Evolutionary conservation across 1,140 invertebrate species (phyloP).

Genomic region (Magallana gigas): DNA sequence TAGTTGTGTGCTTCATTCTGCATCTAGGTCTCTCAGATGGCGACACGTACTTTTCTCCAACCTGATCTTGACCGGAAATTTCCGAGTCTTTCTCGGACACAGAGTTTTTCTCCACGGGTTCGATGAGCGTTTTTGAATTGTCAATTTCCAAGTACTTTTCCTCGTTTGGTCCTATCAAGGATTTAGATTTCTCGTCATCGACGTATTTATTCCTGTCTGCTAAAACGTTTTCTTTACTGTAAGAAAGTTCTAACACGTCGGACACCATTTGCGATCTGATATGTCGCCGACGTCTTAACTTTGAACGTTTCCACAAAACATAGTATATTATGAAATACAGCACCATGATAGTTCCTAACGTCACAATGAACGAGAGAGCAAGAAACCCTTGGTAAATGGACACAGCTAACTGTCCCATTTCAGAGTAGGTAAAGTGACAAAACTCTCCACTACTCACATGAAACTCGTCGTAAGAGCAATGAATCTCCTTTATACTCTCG

Average conservation of each 20-base stretch:
- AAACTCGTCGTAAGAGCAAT: constrained; percentile 56
- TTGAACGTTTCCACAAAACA: constrained; percentile 66
- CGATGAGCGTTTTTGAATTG: background rate
- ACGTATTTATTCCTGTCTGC: background rate
- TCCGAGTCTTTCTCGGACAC: constrained; percentile 42
- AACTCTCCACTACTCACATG: constrained; percentile 45
- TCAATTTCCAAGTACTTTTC: background rate
- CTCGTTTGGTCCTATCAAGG: constrained; percentile 18
- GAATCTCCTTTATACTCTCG: constrained; percentile 55
- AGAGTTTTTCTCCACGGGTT: constrained; percentile 13
- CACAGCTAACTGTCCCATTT: constrained; percentile 58
- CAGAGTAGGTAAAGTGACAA: constrained; percentile 69
- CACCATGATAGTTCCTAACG: constrained; percentile 64
- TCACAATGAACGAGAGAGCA: constrained; percentile 60
- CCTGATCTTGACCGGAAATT: background rate
- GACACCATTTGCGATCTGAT: constrained; percentile 1
- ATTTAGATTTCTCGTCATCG: constrained; percentile 8
- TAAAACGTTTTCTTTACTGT: background rate
- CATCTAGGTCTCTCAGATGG: background rate
- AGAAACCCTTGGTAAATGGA: constrained; percentile 64
- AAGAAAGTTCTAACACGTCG: constrained; percentile 18
- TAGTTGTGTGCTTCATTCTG: constrained; percentile 23
- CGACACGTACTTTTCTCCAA: background rate
- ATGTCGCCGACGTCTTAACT: constrained; percentile 51
- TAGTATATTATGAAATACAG: constrained; percentile 68